A percentile compares a stretch with the other conserved stretches of the same genome.
Conservation (phyloP, 2,113 vertebrate genomes). For the Pterocles burchelli region DNA sequence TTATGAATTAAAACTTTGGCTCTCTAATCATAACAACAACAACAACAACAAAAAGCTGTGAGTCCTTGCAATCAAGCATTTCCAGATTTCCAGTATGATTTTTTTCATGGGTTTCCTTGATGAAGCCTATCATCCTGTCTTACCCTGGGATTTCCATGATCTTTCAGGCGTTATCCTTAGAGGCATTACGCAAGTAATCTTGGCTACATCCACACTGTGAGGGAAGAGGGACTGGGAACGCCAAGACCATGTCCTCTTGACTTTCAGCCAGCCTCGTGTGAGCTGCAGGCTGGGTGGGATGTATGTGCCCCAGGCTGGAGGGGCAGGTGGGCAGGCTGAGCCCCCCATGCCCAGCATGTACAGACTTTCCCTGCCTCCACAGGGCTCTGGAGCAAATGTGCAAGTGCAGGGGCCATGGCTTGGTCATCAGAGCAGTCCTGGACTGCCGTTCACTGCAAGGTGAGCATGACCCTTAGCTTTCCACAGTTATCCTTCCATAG, state of each 20-base stretch:
- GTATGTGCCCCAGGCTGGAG: background rate
- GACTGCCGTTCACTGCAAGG: background rate
- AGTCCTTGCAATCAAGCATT: background rate
- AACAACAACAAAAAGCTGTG: background rate
- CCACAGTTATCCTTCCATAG: background rate
- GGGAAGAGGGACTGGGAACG: background rate
- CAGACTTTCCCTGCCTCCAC: background rate
- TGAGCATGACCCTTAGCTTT: background rate
- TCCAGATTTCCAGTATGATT: background rate
- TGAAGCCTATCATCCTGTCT: background rate
- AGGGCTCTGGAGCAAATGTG: rapidly evolving
- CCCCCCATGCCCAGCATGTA: rapidly evolving
- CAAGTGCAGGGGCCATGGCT: rapidly evolving
- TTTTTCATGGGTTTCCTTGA: background rate
- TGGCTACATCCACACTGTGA: background rate
- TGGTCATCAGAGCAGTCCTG: background rate
- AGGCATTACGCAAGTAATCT: background rate
- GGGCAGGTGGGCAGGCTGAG: background rate
- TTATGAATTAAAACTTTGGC: background rate
- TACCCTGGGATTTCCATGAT: background rate
- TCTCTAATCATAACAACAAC: background rate
- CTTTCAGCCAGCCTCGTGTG: background rate
- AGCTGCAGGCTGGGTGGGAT: rapidly evolving
- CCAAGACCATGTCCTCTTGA: too few relatives aligned
- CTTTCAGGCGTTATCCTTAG: background rate